Base-by-base conservation (phyloP, 2,888 invertebrate species). In the Ornithoptera alexandrae region DNA sequence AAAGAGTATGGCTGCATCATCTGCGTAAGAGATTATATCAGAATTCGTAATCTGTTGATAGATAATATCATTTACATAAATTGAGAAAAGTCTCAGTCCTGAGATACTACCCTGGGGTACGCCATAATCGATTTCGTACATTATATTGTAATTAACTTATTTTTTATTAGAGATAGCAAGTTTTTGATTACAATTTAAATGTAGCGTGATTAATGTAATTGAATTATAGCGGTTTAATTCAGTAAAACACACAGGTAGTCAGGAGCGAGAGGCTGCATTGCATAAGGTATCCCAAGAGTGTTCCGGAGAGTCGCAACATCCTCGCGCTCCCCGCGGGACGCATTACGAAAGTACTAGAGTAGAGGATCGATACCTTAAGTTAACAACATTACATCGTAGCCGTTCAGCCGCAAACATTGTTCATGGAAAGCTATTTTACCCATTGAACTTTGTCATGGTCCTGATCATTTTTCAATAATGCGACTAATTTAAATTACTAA, bases 261-360 rank as follows among this genome's bases (percentile, higher is more conserved):
- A 77, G 36, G 64, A 59, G 53, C 46, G 39, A 81, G 78, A 85
- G 84, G 83, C 84, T 82, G 86, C 86, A 89, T 88, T 89, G 90
- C 90, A 90, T 90, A 90, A 91, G 89, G 80, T 82, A 79, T 88
- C 90, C 87, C 89, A 72, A 73, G 90, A 81, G 88, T 72, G 77
- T 75, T 75, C 73, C 79, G 78, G 82, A 76, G 78, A 81, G 88
- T 88, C 89, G 85, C 88, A 88, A 88, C 88, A 85, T 87, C 85
- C 89, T 85, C 85, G 84, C 82, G 78, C 77, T 76, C 77, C 90
- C 84, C 90, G 60, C 74, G 90, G 89, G 92, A 89, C 87, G 84
- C 91, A 91, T 92, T 91, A 90, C 85, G 86, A 86, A 85, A 89
- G 88, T 86, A 88, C 90, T 89, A 87, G 85, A 87, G 85, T 81